Conservation (phyloP, 2,888 invertebrate genomes). For the Agapetus fuscipes region DNA sequence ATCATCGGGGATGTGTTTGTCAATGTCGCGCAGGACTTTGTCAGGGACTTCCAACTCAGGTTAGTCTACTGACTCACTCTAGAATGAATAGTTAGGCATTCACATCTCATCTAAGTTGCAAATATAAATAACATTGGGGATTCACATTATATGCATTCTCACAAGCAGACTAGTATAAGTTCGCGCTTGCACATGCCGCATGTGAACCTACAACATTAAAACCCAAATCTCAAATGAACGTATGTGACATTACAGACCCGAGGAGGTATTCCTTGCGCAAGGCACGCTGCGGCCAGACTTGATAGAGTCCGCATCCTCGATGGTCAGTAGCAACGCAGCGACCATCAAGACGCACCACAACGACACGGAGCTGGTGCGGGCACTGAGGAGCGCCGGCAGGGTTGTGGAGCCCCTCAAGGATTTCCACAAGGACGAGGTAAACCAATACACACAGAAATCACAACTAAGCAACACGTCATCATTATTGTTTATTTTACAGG, state of each 20-base stretch:
- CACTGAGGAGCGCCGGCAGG: conserved; percentile 62
- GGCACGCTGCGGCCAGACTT: conserved; percentile 96
- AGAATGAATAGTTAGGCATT: background rate
- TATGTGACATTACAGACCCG: conserved; percentile 65
- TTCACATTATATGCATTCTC: too few relatives aligned
- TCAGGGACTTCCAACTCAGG: conserved; percentile 75
- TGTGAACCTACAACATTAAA: too few relatives aligned
- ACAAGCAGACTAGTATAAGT: too few relatives aligned
- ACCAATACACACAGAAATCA: too few relatives aligned
- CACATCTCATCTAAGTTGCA: too few relatives aligned
- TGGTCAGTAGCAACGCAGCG: conserved; percentile 83
- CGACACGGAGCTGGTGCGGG: conserved; percentile 89
- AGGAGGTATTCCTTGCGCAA: conserved; percentile 88
- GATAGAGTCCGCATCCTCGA: conserved; percentile 89
- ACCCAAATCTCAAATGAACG: too few relatives aligned
- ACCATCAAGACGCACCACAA: conserved; percentile 99
- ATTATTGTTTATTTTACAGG: too few relatives aligned
- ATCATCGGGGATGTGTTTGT: conserved; percentile 99
- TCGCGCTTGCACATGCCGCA: too few relatives aligned
- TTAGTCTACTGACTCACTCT: conserved; percentile 24
- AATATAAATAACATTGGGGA: too few relatives aligned
- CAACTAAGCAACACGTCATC: too few relatives aligned
- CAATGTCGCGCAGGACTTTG: conserved; percentile 82
- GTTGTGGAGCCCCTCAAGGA: conserved; percentile 98
- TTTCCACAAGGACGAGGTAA: conserved; percentile 97